Conservation (phyloP, 2,888 invertebrate genomes). For the Lydus trimaculatus region DNA sequence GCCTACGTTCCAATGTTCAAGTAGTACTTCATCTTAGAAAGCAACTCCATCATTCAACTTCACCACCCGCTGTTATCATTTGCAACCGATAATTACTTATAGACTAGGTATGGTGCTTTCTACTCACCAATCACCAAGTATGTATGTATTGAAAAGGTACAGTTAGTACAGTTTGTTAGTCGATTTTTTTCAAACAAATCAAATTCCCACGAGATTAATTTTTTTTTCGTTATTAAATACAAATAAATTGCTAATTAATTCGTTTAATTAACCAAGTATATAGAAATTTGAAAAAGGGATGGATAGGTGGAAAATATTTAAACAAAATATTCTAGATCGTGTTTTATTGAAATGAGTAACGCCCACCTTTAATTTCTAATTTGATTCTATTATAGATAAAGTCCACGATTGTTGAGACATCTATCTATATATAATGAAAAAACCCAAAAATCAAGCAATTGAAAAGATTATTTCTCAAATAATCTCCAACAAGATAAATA, state of each 20-base stretch:
- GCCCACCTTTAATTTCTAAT: conserved; percentile 31
- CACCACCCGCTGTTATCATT: conserved; percentile 44
- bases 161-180: neutral
- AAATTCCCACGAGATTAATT: neutral
- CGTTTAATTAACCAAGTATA: neutral
- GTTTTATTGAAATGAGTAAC: conserved; percentile 30
- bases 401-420: neutral
- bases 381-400: conserved; percentile 33
- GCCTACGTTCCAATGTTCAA: conserved; percentile 27
- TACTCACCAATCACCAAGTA: neutral
- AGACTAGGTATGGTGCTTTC: neutral
- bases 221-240: neutral
- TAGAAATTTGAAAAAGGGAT: neutral
- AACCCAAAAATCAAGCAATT: neutral
- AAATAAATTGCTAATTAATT: neutral
- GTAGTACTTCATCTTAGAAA: conserved; percentile 24
- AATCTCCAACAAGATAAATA: neutral
- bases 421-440: neutral
- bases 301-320: neutral
- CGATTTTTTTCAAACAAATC: neutral
- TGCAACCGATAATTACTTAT: conserved; percentile 40
- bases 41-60: conserved; percentile 36
- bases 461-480: neutral
- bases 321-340: conserved; percentile 7
- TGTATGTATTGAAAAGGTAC: neutral